Conservation (phyloP, 1,140 invertebrate species). For the Cotesia vestalis region DNA sequence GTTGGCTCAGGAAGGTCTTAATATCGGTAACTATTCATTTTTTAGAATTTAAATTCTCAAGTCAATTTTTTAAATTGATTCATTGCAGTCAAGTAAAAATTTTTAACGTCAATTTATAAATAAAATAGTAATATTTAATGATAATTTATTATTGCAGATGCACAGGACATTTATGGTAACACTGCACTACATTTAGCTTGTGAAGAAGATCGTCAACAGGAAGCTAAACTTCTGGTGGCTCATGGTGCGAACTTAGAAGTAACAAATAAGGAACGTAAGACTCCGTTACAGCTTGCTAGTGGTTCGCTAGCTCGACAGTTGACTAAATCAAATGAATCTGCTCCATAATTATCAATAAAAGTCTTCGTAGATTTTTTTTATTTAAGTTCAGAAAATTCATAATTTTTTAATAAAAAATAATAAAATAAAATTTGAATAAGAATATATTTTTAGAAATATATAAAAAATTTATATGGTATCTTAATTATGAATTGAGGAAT, state of each 20-base stretch:
- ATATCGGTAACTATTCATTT: conserved; percentile 52
- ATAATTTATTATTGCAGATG: conserved; percentile 56
- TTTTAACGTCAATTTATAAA: background rate
- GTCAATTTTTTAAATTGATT: too few species aligned
- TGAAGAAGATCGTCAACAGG: conserved; percentile 81
- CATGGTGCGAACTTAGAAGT: conserved; percentile 73
- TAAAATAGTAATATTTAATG: background rate
- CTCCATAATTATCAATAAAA: too few species aligned
- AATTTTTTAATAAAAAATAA: too few species aligned
- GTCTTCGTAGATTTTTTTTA: too few species aligned
- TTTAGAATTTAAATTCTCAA: background rate
- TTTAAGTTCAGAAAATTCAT: too few species aligned
- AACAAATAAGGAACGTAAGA: conserved; percentile 77
- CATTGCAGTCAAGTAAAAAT: background rate
- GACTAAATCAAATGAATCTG: conserved; percentile 11
- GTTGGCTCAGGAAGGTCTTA: conserved; percentile 66
- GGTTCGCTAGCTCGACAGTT: conserved; percentile 55
- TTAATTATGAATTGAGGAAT: too few species aligned
- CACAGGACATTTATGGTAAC: conserved; percentile 73
- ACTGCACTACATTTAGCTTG: conserved; percentile 84
- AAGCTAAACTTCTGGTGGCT: conserved; percentile 74
- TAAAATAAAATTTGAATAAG: too few species aligned
- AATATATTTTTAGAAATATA: too few species aligned
- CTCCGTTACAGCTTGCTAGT: conserved; percentile 75
- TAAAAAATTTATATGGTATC: too few species aligned